A percentile compares a stretch with the other conserved stretches of the same genome.
Conservation (phyloP, 1,140 invertebrate genomes). For the Babylonia areolata region DNA sequence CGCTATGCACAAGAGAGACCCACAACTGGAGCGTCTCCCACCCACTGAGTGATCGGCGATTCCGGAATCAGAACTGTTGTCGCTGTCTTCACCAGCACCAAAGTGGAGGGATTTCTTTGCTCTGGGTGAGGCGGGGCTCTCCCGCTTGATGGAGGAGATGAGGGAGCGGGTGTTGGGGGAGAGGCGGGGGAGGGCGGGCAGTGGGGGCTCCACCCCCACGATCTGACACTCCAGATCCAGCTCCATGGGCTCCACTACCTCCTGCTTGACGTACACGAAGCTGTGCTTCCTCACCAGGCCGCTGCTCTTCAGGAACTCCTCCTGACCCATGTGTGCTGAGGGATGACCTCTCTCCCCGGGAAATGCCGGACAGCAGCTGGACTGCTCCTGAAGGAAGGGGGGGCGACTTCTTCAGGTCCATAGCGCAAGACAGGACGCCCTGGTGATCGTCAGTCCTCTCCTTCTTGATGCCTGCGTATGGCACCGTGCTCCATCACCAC, state of each 20-base stretch:
- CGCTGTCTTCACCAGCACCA: constrained; percentile 46
- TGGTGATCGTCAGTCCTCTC: not conserved
- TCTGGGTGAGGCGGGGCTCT: constrained; percentile 40
- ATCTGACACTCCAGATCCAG: constrained; percentile 66
- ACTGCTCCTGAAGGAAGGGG: no score
- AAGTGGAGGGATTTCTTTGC: constrained; percentile 45
- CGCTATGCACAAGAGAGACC: constrained; percentile 57
- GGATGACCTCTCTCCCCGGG: not conserved
- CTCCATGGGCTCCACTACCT: constrained; percentile 44
- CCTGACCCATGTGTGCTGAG: not conserved
- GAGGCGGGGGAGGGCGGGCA: constrained; percentile 4
- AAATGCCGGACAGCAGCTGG: no score
- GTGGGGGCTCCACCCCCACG: constrained; percentile 54
- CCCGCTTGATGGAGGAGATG: constrained; percentile 64
- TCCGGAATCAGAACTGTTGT: constrained; percentile 40
- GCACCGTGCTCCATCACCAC: no score
- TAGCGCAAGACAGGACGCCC: not conserved
- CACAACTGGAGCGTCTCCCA: constrained; percentile 39
- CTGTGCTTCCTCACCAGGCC: constrained; percentile 35
- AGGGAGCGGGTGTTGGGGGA: constrained; percentile 60
- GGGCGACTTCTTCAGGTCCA: not conserved
- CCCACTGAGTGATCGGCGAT: constrained; percentile 34
- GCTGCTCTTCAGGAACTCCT: constrained; percentile 38
- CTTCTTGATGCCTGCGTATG: not conserved
- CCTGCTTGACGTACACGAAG: constrained; percentile 44